Evolutionary conservation across 2,888 invertebrate species (phyloP), one percentile per base, ranked within the genome.

Genomic region (Formica aserva): DNA sequence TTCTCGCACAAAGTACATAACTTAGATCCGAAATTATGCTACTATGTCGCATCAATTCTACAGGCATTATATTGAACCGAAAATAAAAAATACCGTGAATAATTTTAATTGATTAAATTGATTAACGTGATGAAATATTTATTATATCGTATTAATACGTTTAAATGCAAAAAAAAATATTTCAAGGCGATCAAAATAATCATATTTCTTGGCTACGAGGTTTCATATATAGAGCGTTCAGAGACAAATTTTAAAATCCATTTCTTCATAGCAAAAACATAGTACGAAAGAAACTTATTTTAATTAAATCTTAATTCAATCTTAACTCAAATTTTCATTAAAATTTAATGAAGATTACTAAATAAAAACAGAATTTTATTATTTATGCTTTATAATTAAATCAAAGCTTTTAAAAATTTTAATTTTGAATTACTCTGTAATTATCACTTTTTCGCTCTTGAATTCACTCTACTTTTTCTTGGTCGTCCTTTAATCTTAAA

Each of bases 1-100:
- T 80, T 80, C 65, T 62, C 80, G 67, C 75, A 38, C 48, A 32
- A 32, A 5, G 29, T 32, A 29, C 22, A 55, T 76, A 52, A 81
- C 3, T 75, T 63, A 32, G 11, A 15, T 15, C 38, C 13, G 52
- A 63, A 81, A 81, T 77, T 63, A 32, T 60, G 66, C 66, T 41
- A 65, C 13, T 65, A 48, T 41, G 62, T 45, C 65, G 45, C 45
- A 35, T 60, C 38, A 48, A 45, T 57, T 67, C 26, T 26, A 32
- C 52, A 4, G 26, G 22, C 8, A 22, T 55, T 55, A 52, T 32
- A 38, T 65, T 5, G 26, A n/a, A 29, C 5, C 18, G 15, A 65
- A 66, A 26, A 35, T 15, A 26, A 35, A 13, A 67, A 69, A 22
- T 35, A 22, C 9, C 11, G 22, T 32, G 13, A 11, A 35, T 75